Evolutionary conservation across 2,113 vertebrate genomes (phyloP), one percentile per base, ranked within the genome.

Genomic region (Gobius niger): DNA sequence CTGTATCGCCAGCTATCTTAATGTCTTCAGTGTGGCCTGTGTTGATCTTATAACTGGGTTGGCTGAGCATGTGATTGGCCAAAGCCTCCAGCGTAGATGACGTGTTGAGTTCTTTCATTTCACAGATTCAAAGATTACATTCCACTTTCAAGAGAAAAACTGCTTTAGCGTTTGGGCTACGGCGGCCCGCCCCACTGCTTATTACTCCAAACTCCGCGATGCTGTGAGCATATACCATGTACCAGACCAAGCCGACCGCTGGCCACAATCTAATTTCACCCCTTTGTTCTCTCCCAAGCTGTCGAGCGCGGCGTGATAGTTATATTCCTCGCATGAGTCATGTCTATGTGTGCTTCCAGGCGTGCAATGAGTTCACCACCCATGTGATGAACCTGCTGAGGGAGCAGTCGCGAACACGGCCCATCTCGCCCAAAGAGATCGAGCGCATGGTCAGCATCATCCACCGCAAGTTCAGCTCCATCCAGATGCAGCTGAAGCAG

Each of bases 381-480:
- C 98, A 99, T 1, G 98, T 99, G 93, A 99, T 99, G 98, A 99
- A 99, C 91, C 95, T 99, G 77, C 93, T 99, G 90, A 93, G 98
- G 15, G 98, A 99, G 89, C 98, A 99, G 91, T 98, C 96, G 87
- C 94, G 98, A 85, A 99, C 98, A 72, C 92, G 98, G 67, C 97
- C 98, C 82, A 98, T 99, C 93, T 98, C 98, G 0, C 98, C 97
- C 0, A 98, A 99, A 90, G 98, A 99, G 94, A 99, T 99, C 0
- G 98, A 99, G 88, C 93, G 97, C 49, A 99, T 99, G 98, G 98
- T 99, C 82, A 93, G 94, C 91, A 99, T 99, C 91, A 99, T 99
- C 91, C 98, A 99, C 89, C 97, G 98, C 94, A 99, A 99, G 91
- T 99, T 99, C 95, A 98, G 96, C 93, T 98, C 97, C 92, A 99